These are phyloP conservation scores for Wiebesia pumilae DNA, from an alignment of 1,140 invertebrate genomes.

Conservation along the genomic window DNA sequence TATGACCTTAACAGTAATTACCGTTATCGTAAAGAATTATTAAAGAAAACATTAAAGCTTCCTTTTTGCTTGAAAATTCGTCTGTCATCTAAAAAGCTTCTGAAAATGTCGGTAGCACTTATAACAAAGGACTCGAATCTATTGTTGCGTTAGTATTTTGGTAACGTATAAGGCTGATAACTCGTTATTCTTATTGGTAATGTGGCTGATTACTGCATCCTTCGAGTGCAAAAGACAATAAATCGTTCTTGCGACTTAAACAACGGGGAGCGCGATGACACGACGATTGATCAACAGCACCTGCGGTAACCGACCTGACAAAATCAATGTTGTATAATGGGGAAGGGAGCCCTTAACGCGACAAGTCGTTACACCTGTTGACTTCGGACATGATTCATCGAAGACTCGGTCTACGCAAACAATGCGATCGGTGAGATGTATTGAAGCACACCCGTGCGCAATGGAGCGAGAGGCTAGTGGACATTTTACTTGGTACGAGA, in stretches of 20 bases:
- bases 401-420: not conserved
- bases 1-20: too few species aligned
- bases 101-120: not conserved
- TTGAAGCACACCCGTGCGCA: not conserved
- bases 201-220: conserved; percentile 1
- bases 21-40: too few species aligned
- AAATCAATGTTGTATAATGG: conserved; percentile 14
- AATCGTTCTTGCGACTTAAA: conserved; percentile 37
- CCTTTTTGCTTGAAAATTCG: too few species aligned
- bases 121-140: not conserved
- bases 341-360: not conserved
- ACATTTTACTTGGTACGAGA: not conserved
- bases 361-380: conserved; percentile 47
- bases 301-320: not conserved
- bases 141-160: not conserved
- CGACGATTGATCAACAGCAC: conserved; percentile 44
- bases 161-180: not conserved
- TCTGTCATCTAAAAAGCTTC: too few species aligned
- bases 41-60: too few species aligned
- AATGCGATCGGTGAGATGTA: not conserved
- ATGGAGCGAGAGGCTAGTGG: not conserved
- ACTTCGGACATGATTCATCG: conserved; percentile 30
- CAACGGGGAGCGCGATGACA: conserved; percentile 39
- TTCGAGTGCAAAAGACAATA: not conserved
- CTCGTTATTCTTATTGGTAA: conserved; percentile 40